Evolutionary conservation across 2,113 vertebrate genomes (phyloP).

Genomic region (Craseonycteris thonglongyai): DNA sequence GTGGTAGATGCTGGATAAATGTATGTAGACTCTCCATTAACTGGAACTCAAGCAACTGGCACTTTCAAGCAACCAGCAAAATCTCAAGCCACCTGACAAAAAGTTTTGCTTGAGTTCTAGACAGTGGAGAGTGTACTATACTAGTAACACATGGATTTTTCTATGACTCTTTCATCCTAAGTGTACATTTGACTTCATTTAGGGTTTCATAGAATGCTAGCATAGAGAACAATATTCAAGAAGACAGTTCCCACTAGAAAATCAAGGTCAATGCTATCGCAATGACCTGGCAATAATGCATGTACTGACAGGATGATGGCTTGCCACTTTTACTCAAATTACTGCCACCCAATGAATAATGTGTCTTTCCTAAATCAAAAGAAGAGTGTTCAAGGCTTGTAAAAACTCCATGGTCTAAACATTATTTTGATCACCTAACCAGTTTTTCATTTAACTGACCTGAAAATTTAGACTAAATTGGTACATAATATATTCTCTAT

Average conservation of each 20-base stretch:
- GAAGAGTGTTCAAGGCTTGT: not conserved
- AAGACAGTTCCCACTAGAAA: not conserved
- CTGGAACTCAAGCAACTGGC: too few species aligned
- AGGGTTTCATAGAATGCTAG: not conserved
- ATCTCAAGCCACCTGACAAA: too few species aligned
- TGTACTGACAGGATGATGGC: not conserved
- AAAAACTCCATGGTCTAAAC: not conserved
- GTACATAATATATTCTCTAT: not conserved
- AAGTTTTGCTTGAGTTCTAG: too few species aligned
- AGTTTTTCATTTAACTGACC: not conserved
- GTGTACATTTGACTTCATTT: not conserved
- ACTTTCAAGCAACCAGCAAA: too few species aligned
- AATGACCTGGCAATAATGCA: not conserved
- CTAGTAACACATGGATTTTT: not conserved
- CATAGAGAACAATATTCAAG: not conserved
- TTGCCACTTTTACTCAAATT: slow-evolving; percentile 16
- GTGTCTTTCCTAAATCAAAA: not conserved
- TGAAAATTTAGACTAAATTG: not conserved
- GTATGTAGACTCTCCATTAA: too few species aligned
- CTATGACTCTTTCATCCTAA: not conserved
- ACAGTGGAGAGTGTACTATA: too few species aligned
- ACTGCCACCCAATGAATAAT: not conserved
- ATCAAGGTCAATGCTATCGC: not conserved
- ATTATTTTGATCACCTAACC: not conserved
- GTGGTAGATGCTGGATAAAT: too few species aligned